Base-by-base conservation (phyloP, 53 echinoderm and acorn worm genomes). In the Pentamera pediparva region DNA sequence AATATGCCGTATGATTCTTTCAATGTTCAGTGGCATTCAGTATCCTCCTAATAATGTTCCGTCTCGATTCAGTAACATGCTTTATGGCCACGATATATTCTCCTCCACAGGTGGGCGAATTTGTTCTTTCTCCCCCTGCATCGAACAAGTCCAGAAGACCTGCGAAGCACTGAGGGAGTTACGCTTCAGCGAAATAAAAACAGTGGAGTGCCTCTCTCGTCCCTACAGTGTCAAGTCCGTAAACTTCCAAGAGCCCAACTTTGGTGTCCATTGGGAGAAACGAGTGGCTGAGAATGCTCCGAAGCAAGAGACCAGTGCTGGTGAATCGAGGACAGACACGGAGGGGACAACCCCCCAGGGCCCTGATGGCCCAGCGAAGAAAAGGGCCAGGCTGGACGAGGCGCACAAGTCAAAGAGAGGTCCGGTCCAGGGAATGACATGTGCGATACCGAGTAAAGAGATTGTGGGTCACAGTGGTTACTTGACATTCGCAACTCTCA, bases 121-220 rank as follows among this genome's bases (percentile, higher is more conserved):
- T 36, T 94, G 95, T 56, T 87, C 95, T 19, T 94, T 94, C 53
- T 94, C 95, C 18, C 95, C 95, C 24, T 94, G 95, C 82, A 94
- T 94, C 65, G 95, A 94, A 71, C 95, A 94, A 54, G 95, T 85
- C 6, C 95, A 94, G 65, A 59, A 79, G 37, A 91, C 85, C 30
- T 91, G 90, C 45, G 39, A 82, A 27, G 79, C 78, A 30, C 65
- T 94, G 12, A 27, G 61, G 18, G 52, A 58, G 4, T 59, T 60
- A 28, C 90, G 95, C 6, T 94, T 94, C 72, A 84, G 47, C 13
- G 95, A 94, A 33, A 39, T 94, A 39, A 71, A 75, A 35, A 94
- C 95, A 0, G 75, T 89, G 18, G 95, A 94, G 49, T 87, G 90
- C 45, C 61, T 94, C 28, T 61, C 85, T 52, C 75, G 95, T 3